These are phyloP conservation scores for Leptodactylus fallax DNA, from an alignment of 2,797 vertebrate species.

Conservation along the genomic window DNA sequence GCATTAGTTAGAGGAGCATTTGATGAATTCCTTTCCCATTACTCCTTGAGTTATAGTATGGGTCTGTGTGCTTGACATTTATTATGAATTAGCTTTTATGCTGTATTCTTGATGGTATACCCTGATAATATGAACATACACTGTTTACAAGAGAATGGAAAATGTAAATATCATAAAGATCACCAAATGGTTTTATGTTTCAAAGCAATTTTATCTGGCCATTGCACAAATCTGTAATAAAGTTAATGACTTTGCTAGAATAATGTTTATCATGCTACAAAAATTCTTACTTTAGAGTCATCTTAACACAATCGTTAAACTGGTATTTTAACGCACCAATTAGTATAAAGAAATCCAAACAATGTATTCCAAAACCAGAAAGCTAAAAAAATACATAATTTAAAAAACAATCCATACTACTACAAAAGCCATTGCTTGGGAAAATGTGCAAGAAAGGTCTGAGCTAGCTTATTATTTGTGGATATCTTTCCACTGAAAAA, in stretches of 20 bases:
- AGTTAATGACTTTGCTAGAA: background rate
- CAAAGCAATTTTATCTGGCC: background rate
- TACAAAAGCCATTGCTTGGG: background rate
- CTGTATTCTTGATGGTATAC: background rate
- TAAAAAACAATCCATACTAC: background rate
- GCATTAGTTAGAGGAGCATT: slow-evolving; percentile 32
- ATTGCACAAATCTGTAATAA: background rate
- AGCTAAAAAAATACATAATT: background rate
- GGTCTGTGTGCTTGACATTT: slow-evolving; percentile 13
- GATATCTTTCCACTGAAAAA: background rate
- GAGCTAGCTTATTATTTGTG: background rate
- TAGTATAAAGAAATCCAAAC: background rate
- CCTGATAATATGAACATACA: background rate
- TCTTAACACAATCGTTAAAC: background rate
- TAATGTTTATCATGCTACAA: slow-evolving; percentile 7
- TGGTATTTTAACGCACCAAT: background rate
- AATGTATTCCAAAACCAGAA: background rate
- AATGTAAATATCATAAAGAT: background rate
- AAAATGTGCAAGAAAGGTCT: background rate
- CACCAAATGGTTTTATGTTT: background rate
- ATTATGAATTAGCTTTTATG: slow-evolving; percentile 35
- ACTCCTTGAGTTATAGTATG: slow-evolving; percentile 20
- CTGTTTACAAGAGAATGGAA: background rate
- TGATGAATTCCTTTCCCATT: slow-evolving; percentile 28
- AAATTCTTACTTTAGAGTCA: background rate